Evolutionary conservation across 2,888 invertebrate genomes (phyloP), one percentile per base, ranked within the genome.

Genomic region (Tenthredo amoena): DNA sequence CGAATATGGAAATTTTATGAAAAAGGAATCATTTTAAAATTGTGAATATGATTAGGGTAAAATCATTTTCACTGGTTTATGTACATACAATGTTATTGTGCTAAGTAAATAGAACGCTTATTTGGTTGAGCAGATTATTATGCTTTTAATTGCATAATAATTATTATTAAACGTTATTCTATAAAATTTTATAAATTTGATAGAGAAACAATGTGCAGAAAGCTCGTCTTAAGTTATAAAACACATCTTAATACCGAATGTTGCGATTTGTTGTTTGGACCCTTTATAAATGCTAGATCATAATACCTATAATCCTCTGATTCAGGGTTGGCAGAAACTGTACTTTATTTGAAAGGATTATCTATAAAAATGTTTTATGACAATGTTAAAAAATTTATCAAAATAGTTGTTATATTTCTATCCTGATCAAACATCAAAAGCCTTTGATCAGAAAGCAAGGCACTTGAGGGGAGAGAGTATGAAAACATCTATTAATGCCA

Each of bases 371-470:
- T 37, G 7, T 15, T 9, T 55, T n/a, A 81, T 81, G 40, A 31
- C 21, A 62, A 62, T 81, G 15, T 62, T 81, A 62, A n/a, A 79
- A 81, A 81, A 81, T 62, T 34, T 81, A 81, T 81, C 81, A 81
- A 81, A 81, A 81, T 40, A 77, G 34, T 55, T 40, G 37, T 81
- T 81, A 40, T 12, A 62, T 81, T 81, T 58, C 5, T 34, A 62
- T 37, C 21, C 40, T 40, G 37, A 34, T 40, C 18, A 40, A 62
- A 81, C n/a, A 12, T 26, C 2, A 31, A 50, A 77, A 55, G 31
- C 15, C 10, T 81, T 81, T 62, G 58, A 62, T 31, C 62, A 12
- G 58, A 81, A 40, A 62, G n/a, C 81, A 62, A 81, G 81, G 81
- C 81, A 81, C 81, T 81, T 81, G 37, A 10, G 68, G 68, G 31